These are phyloP conservation scores for Gopherus evgoodei DNA, from an alignment of 2,113 vertebrate genomes.

Conservation along the genomic window DNA sequence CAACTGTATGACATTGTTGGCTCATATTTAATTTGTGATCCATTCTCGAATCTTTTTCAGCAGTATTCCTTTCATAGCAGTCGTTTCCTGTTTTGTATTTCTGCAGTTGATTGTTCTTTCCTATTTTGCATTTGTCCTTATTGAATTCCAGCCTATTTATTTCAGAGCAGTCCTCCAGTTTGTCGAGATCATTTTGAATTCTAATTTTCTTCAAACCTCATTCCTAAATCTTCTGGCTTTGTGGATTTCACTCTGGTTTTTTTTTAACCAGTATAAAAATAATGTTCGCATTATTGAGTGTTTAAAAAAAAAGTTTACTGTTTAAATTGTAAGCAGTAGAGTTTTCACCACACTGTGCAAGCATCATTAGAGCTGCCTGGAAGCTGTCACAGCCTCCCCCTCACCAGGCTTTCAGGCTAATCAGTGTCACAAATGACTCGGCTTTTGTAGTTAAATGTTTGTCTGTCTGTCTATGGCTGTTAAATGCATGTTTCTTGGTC, in stretches of 20 bases:
- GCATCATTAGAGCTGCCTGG: fast-evolving
- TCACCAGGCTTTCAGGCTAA: fast-evolving
- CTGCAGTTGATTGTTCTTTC: not conserved
- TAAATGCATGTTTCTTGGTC: not conserved
- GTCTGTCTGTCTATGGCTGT: not conserved
- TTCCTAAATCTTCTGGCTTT: not conserved
- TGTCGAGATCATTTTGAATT: not conserved
- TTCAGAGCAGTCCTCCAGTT: not conserved
- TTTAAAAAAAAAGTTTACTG: not conserved
- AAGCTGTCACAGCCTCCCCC: not conserved
- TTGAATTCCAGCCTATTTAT: not conserved
- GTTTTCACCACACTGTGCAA: not conserved
- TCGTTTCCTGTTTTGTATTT: not conserved
- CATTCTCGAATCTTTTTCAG: not conserved
- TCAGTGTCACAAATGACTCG: fast-evolving
- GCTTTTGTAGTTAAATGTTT: not conserved
- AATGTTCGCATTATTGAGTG: not conserved
- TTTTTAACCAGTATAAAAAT: not conserved
- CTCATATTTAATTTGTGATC: not conserved
- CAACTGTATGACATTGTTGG: not conserved
- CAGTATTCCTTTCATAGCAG: not conserved
- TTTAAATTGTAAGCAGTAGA: not conserved
- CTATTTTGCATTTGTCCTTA: not conserved
- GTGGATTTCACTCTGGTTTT: not conserved
- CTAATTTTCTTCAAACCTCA: not conserved